Base-by-base conservation (phyloP, 2,797 vertebrate species). In the Argyrosomus regius region DNA sequence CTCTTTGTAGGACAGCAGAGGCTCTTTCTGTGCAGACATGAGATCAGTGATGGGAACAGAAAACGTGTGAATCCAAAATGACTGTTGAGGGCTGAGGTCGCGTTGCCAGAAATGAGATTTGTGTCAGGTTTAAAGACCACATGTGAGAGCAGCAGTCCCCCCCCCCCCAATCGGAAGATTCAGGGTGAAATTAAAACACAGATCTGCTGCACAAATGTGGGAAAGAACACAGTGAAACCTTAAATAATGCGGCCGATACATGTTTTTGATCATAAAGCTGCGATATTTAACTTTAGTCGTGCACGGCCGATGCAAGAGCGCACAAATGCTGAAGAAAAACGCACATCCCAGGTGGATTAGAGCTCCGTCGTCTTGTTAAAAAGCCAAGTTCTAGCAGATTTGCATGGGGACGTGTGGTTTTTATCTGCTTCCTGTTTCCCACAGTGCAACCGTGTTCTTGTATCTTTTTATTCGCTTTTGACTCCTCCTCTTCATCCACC, bases 361-460 rank as follows among this genome's bases (percentile, higher is more conserved):
- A 48, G 59, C 53, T 77, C 39, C 0, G 8, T 8, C 74, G 50
- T 43, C 18, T 58, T 5, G 26, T 58, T 62, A 28, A 69, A 73
- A 56, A 52, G 17, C 22, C 3, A 31, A n/a, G 28, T 64, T 78
- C 45, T 66, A 72, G 31, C 56, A 49, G 18, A 72, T 84, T 67
- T 86, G 62, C 57, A 66, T 69, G 24, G 3, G n/a, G 71, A 75
- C 70, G 3, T 68, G 63, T 69, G 80, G 1, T 60, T 53, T 68
- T 24, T 31, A 3, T 65, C 46, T 20, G 50, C 79, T 87, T 88
- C 83, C 88, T 80, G 76, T 82, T 86, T 75, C 87, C 78, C 84
- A 83, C 60, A 75, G 65, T 62, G 81, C 75, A 71, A 22, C 70
- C 41, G 54, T 28, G 48, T 83, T 74, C 70, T 73, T 80, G 66